Conservation (phyloP, 2,797 vertebrate genomes). For the Mormyrops attenuatus region DNA sequence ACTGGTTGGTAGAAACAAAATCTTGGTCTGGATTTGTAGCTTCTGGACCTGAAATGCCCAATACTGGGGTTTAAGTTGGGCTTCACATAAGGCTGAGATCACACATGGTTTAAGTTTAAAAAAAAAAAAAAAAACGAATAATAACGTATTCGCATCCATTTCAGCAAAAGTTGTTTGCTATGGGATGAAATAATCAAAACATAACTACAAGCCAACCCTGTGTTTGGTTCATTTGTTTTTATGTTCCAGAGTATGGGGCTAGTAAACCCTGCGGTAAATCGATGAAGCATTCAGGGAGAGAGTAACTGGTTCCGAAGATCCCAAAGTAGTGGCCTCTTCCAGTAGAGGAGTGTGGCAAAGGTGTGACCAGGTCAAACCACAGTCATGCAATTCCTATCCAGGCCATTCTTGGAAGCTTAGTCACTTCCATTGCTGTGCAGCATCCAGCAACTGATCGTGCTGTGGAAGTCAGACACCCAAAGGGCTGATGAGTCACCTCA, state of each 20-base stretch:
- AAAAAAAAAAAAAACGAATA: neutral
- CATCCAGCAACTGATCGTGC: constrained; percentile 45
- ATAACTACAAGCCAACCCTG: neutral
- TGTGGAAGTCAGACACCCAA: constrained; percentile 33
- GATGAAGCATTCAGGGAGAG: neutral
- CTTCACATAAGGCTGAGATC: constrained; percentile 17
- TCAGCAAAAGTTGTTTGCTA: neutral
- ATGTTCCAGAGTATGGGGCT: neutral
- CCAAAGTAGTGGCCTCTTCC: neutral
- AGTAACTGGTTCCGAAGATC: neutral
- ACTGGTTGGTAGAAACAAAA: neutral
- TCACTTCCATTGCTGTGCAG: constrained; percentile 38
- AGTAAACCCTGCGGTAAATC: neutral
- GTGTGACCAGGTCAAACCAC: constrained; percentile 33
- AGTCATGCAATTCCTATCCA: constrained; percentile 36
- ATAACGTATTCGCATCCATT: neutral
- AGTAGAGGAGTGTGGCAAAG: neutral
- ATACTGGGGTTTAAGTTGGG: constrained; percentile 24
- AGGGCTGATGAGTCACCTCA: constrained; percentile 49
- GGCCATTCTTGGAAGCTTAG: constrained; percentile 32
- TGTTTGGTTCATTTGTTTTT: neutral
- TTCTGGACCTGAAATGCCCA: neutral
- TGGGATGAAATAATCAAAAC: neutral
- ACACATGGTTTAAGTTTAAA: constrained; percentile 10
- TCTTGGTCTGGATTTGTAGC: neutral